Evolutionary conservation across 2,113 vertebrate species (phyloP).

Genomic region (Tretioscincus oriximinensis): DNA sequence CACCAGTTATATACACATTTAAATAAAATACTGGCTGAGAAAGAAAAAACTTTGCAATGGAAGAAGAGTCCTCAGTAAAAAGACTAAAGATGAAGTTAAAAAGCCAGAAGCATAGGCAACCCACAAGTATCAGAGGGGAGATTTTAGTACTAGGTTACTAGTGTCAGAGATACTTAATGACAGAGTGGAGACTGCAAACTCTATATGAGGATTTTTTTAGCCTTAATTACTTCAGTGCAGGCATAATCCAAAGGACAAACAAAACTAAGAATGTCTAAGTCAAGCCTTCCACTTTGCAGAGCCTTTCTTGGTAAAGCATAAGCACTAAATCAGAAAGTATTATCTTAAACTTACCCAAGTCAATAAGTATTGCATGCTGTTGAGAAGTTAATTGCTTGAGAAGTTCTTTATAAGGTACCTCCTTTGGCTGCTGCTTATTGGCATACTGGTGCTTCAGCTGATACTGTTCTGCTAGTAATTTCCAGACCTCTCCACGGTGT

Average conservation of each 20-base stretch:
- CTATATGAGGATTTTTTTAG: too few relatives aligned
- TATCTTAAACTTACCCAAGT: slow-evolving; percentile 82
- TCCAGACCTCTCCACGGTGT: slow-evolving; percentile 96
- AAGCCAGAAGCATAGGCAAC: too few relatives aligned
- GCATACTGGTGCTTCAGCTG: slow-evolving; percentile 83
- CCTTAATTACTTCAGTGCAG: too few relatives aligned
- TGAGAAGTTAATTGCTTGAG: slow-evolving; percentile 94
- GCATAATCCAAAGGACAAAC: not conserved
- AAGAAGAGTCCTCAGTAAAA: too few relatives aligned
- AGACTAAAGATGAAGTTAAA: too few relatives aligned
- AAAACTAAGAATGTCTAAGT: not conserved
- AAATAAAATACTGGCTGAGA: too few relatives aligned
- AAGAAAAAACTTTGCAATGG: too few relatives aligned
- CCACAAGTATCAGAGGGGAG: too few relatives aligned
- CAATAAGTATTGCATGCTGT: slow-evolving; percentile 97
- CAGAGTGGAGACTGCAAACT: too few relatives aligned
- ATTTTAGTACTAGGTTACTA: too few relatives aligned
- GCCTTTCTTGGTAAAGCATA: not conserved
- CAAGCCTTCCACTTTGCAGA: not conserved
- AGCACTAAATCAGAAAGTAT: not conserved
- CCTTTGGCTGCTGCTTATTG: slow-evolving; percentile 78
- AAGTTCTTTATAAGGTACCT: slow-evolving; percentile 91
- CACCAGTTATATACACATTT: too few relatives aligned
- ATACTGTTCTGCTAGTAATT: slow-evolving; percentile 91
- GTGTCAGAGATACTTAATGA: too few relatives aligned